Conservation (phyloP, 2,888 invertebrate genomes). For the Tachina grossa region DNA sequence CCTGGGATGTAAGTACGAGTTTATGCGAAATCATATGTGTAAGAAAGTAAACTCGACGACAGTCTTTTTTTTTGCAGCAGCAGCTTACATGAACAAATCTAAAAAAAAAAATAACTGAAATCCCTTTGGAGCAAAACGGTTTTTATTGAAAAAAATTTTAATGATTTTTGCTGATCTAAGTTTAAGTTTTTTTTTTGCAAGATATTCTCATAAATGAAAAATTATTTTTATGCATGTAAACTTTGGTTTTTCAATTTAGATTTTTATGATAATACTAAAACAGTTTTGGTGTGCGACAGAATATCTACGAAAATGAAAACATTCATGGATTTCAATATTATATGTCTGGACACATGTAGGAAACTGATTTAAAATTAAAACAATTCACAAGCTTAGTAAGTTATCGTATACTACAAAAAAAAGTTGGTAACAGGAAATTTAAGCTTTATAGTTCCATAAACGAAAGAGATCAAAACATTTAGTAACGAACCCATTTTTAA, state of each 20-base stretch:
- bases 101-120: neutral
- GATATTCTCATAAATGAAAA: neutral
- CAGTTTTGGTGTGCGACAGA: no score
- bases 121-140: conserved; percentile 14
- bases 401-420: no score
- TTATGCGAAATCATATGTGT: neutral
- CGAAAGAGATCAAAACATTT: no score
- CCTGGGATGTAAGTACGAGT: conserved; percentile 37
- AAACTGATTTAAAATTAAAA: no score
- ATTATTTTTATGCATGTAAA: no score
- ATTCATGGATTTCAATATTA: no score
- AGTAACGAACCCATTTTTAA: no score
- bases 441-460: no score
- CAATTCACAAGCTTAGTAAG: no score
- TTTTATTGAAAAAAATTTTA: conserved; percentile 13
- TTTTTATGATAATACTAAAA: neutral
- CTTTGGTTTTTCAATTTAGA: neutral
- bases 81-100: neutral
- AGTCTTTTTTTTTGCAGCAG: neutral
- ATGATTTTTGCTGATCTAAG: neutral
- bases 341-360: no score
- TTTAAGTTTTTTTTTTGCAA: neutral
- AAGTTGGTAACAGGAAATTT: no score
- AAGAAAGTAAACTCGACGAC: neutral
- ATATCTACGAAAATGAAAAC: no score